Conservation (phyloP, 2,113 vertebrate species). For the Mus spicilegus region DNA sequence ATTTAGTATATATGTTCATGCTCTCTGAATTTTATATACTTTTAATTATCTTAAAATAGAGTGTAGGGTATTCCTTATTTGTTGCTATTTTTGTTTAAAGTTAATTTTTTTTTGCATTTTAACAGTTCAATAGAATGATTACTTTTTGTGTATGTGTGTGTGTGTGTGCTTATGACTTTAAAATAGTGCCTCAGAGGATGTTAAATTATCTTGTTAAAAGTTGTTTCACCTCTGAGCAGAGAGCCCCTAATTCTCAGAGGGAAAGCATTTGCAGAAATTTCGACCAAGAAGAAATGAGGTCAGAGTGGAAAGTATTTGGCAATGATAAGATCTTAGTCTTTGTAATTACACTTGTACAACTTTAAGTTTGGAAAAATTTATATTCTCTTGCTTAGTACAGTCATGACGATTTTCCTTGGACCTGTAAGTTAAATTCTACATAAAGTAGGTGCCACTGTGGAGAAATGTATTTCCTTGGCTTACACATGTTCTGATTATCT, state of each 20-base stretch:
- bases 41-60: neutral
- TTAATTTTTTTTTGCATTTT: slow-evolving; percentile 22
- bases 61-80: rapidly evolving
- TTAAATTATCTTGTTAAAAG: slow-evolving; percentile 64
- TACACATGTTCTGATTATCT: neutral
- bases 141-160: neutral
- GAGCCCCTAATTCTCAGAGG: slow-evolving; percentile 64
- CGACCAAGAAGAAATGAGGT: slow-evolving; percentile 73
- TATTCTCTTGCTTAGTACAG: neutral
- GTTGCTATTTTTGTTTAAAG: slow-evolving; percentile 10
- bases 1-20: neutral
- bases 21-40: neutral
- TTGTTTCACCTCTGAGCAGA: slow-evolving; percentile 76
- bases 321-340: slow-evolving; percentile 58
- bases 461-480: neutral
- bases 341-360: slow-evolving; percentile 44
- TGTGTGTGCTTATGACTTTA: neutral
- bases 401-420: neutral
- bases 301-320: slow-evolving; percentile 80
- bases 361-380: slow-evolving; percentile 13
- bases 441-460: neutral
- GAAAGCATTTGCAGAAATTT: slow-evolving; percentile 68
- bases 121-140: neutral
- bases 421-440: neutral
- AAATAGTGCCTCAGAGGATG: slow-evolving; percentile 10